Evolutionary conservation across 2,888 invertebrate species (phyloP).

Genomic region (Cephalotes varians): DNA sequence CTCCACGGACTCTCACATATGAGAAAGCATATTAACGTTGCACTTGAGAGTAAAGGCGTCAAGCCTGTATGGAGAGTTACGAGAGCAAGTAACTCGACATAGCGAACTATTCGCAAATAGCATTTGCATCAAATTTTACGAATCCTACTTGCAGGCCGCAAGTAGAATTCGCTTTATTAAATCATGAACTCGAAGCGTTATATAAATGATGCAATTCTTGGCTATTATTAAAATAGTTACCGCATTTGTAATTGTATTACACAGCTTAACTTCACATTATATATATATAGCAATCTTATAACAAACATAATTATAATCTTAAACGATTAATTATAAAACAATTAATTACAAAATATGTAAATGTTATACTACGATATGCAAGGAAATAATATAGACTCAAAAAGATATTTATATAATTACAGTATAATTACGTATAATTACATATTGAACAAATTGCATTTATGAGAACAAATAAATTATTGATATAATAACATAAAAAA

Average conservation of each 20-base stretch:
- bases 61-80: constrained; percentile 32
- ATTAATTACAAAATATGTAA: constrained; percentile 6
- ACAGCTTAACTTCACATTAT: neutral
- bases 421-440: neutral
- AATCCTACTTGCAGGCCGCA: neutral
- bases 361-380: neutral
- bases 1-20: constrained; percentile 53
- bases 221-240: constrained; percentile 25
- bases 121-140: constrained; percentile 37
- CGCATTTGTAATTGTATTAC: neutral
- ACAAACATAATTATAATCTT: constrained; percentile 3
- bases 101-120: constrained; percentile 32
- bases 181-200: neutral
- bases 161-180: constrained; percentile 29
- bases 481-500: neutral
- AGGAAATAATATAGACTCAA: neutral
- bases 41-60: constrained; percentile 40
- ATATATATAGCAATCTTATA: neutral
- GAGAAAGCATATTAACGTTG: constrained; percentile 64
- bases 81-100: constrained; percentile 18
- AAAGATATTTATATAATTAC: neutral
- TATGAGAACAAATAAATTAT: neutral
- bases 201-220: neutral
- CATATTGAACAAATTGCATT: neutral
- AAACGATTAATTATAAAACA: neutral